phyloP scores from a whole-genome alignment of 2,113 vertebrate genomes.

The Psettodes erumei region DNA sequence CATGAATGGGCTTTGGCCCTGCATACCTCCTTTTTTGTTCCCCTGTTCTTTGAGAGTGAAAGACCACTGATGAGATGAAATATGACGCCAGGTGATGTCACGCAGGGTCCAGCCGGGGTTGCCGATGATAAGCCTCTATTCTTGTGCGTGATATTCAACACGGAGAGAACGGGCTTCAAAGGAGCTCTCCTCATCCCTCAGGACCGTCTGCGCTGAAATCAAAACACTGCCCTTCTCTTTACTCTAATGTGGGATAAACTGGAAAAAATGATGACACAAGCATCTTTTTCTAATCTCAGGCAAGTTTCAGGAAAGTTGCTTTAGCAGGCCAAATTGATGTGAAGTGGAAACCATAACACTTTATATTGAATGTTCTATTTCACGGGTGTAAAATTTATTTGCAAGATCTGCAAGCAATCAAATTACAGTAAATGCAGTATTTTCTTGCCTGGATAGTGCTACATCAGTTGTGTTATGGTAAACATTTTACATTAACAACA shows the following conservation, averaged over 20 bases:
- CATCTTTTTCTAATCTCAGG: slow-evolving; percentile 37
- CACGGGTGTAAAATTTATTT: slow-evolving; percentile 6
- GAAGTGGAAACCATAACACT: slow-evolving; percentile 23
- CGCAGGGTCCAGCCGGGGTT: slow-evolving; percentile 5
- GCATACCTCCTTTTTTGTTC: slow-evolving; percentile 44
- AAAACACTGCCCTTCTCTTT: slow-evolving; percentile 46
- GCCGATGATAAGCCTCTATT: slow-evolving; percentile 43
- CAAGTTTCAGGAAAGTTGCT: slow-evolving; percentile 48
- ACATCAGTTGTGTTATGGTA: background rate
- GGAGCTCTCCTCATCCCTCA: slow-evolving; percentile 31
- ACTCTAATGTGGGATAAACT: slow-evolving; percentile 36
- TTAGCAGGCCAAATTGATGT: slow-evolving; percentile 29
- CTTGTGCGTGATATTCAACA: slow-evolving; percentile 49
- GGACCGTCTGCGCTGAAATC: slow-evolving; percentile 43
- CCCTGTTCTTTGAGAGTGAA: slow-evolving; percentile 39
- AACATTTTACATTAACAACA: background rate
- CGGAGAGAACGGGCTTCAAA: slow-evolving; percentile 46
- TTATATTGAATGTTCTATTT: slow-evolving; percentile 4
- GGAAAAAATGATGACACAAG: slow-evolving; percentile 41
- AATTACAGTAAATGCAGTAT: background rate
- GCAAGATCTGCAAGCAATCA: slow-evolving; percentile 12
- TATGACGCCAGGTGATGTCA: slow-evolving; percentile 57
- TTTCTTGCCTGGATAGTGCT: background rate
- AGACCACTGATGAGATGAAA: slow-evolving; percentile 44
- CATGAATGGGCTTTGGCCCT: slow-evolving; percentile 40